Conservation (phyloP, 2,888 invertebrate genomes). For the Perdita meconis region DNA sequence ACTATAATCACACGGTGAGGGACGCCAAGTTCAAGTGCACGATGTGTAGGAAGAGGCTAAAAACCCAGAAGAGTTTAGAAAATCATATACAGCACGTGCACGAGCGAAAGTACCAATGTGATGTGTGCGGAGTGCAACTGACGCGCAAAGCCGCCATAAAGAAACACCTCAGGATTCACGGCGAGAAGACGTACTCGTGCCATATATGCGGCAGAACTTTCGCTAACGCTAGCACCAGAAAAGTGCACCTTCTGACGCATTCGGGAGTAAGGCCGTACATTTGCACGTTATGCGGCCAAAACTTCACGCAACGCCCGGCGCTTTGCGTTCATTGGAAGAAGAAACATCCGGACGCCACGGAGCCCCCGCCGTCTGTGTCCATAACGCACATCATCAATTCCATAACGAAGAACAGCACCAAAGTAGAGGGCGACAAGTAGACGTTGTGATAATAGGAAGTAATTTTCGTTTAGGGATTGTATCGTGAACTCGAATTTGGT, state of each 20-base stretch:
- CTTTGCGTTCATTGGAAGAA: constrained; percentile 68
- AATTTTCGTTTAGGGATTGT: neutral
- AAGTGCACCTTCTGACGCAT: constrained; percentile 74
- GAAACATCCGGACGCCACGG: constrained; percentile 55
- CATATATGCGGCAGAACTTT: constrained; percentile 69
- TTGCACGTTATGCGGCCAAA: constrained; percentile 72
- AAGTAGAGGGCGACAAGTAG: neutral
- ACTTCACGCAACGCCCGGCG: constrained; percentile 72
- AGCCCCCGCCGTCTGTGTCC: constrained; percentile 53
- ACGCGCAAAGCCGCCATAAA: constrained; percentile 62
- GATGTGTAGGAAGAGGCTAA: constrained; percentile 69
- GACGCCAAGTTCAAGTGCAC: constrained; percentile 45
- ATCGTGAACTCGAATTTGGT: neutral
- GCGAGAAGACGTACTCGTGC: constrained; percentile 60
- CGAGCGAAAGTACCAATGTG: constrained; percentile 62
- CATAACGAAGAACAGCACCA: constrained; percentile 11
- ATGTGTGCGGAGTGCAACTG: constrained; percentile 66
- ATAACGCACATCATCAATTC: constrained; percentile 53
- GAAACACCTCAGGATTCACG: constrained; percentile 66
- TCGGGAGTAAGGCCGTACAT: constrained; percentile 72
- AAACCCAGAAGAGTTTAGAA: constrained; percentile 68
- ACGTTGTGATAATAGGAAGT: neutral
- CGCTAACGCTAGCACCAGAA: constrained; percentile 65
- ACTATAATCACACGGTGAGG: constrained; percentile 52
- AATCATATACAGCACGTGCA: constrained; percentile 68